Conservation (phyloP, 2,797 vertebrate species). For the Cuniculus paca region DNA sequence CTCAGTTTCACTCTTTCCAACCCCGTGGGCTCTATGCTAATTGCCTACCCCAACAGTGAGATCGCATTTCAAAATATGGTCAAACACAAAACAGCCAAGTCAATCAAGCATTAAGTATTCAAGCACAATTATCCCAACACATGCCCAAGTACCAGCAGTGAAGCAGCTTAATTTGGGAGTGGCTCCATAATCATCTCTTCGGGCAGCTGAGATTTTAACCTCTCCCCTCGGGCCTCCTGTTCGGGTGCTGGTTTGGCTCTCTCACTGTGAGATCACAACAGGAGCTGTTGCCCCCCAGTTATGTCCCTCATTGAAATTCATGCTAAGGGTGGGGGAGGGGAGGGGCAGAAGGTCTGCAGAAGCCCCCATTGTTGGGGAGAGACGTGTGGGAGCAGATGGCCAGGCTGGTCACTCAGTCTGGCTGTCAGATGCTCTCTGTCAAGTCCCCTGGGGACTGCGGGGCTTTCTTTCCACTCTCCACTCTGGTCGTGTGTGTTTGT, state of each 20-base stretch:
- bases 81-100: constrained; percentile 85
- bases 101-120: constrained; percentile 84
- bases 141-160: constrained; percentile 83
- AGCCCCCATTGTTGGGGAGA: constrained; percentile 79
- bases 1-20: constrained; percentile 73
- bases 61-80: constrained; percentile 84
- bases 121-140: constrained; percentile 84
- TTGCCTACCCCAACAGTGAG: constrained; percentile 83
- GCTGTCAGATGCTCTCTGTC: constrained; percentile 73
- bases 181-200: constrained; percentile 74
- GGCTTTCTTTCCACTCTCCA: constrained; percentile 30
- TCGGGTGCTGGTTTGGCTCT: background rate
- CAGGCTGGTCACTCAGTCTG: constrained; percentile 80
- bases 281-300: constrained; percentile 10
- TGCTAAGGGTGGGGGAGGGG: constrained; percentile 25
- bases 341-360: constrained; percentile 50
- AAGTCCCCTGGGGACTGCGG: background rate
- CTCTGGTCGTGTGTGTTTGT: constrained; percentile 17
- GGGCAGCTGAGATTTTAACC: constrained; percentile 84
- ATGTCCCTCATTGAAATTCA: constrained; percentile 72
- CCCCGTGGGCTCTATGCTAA: constrained; percentile 82
- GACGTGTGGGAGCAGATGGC: constrained; percentile 80
- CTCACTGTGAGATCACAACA: background rate
- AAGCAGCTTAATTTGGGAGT: constrained; percentile 82
- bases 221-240: constrained; percentile 75